Conservation (phyloP, 2,888 invertebrate species). For the Drosophila sordidapex region DNA sequence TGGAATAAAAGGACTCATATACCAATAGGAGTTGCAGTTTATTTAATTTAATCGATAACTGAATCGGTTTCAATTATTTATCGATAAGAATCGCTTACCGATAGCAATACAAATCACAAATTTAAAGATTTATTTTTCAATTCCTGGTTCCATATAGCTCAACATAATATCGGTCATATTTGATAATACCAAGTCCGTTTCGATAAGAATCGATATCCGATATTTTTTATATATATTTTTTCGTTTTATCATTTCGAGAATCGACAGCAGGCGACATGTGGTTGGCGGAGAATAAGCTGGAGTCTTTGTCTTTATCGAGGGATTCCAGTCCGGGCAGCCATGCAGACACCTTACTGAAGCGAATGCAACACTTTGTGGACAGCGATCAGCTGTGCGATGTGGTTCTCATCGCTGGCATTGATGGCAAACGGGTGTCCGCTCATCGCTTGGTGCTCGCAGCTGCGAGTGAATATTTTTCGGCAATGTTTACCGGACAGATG, state of each 20-base stretch:
- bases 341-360: conserved; percentile 91
- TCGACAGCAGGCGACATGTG: conserved; percentile 83
- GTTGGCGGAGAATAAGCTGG: conserved; percentile 76
- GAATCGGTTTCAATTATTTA: too few relatives aligned
- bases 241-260: conserved; percentile 68
- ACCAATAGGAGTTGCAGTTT: too few relatives aligned
- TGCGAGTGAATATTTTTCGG: conserved; percentile 86
- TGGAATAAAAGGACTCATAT: too few relatives aligned
- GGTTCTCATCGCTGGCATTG: background rate
- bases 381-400: background rate
- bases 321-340: conserved; percentile 90
- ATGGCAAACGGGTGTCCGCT: conserved; percentile 87
- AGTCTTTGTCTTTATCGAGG: conserved; percentile 88
- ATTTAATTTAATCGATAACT: too few relatives aligned
- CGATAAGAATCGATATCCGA: too few relatives aligned
- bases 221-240: too few relatives aligned
- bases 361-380: too few relatives aligned
- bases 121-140: background rate
- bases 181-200: too few relatives aligned
- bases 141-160: background rate
- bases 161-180: too few relatives aligned
- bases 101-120: background rate
- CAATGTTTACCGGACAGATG: too few relatives aligned
- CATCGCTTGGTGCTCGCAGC: conserved; percentile 95
- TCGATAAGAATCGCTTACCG: too few relatives aligned